A percentile compares a stretch with the other conserved stretches of the same genome.
These are phyloP conservation scores for Chorisops tibialis DNA, from an alignment of 2,888 invertebrate genomes.

Conservation along the genomic window DNA sequence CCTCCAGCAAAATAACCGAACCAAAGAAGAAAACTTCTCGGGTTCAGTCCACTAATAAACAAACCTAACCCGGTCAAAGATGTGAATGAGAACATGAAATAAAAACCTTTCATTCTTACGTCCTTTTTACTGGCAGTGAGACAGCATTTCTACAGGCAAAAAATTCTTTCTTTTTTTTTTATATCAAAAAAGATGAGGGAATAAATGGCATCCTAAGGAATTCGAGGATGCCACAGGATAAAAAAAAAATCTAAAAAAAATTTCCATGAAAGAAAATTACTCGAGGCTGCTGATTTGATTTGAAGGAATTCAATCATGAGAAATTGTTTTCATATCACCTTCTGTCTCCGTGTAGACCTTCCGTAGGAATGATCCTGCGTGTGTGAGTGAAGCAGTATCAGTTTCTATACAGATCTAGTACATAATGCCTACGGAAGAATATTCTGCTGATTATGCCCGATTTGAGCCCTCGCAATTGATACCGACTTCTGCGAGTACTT, in stretches of 20 bases:
- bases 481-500: background rate
- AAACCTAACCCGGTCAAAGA: slow-evolving; percentile 16
- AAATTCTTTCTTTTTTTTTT: background rate
- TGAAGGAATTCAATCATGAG: slow-evolving; percentile 30
- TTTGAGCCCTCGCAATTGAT: slow-evolving; percentile 15
- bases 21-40: slow-evolving; percentile 20
- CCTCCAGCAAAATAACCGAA: slow-evolving; percentile 10
- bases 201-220: slow-evolving; percentile 19
- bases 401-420: background rate
- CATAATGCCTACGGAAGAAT: background rate
- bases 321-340: slow-evolving; percentile 32
- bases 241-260: slow-evolving; percentile 6
- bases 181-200: slow-evolving; percentile 4
- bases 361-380: background rate
- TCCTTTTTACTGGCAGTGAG: slow-evolving; percentile 20
- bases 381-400: background rate
- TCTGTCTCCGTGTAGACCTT: slow-evolving; percentile 18
- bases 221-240: slow-evolving; percentile 15
- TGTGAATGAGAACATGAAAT: background rate
- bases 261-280: slow-evolving; percentile 28
- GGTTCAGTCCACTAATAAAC: slow-evolving; percentile 21
- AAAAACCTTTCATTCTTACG: slow-evolving; percentile 14
- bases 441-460: slow-evolving; percentile 18
- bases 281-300: slow-evolving; percentile 30
- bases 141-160: slow-evolving; percentile 19